Evolutionary conservation across 2,797 vertebrate genomes (phyloP).

Genomic region (Garrulus glandarius): DNA sequence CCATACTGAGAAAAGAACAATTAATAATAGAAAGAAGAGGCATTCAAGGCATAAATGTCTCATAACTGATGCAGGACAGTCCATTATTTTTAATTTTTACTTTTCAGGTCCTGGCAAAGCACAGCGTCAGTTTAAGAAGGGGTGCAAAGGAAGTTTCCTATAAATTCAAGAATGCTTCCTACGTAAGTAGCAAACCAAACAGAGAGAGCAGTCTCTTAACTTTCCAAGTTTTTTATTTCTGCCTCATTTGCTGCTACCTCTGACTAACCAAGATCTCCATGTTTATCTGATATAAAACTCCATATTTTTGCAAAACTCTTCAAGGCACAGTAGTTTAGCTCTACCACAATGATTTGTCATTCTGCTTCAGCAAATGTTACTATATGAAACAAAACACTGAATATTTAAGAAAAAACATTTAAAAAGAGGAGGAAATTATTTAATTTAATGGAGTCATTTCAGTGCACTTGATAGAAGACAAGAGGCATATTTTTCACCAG

Average conservation of each 20-base stretch:
- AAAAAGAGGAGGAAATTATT: not conserved
- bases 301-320: slow-evolving; percentile 23
- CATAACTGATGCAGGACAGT: not conserved
- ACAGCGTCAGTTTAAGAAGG: not conserved
- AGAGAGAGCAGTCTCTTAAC: not conserved
- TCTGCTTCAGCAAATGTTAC: not conserved
- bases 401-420: not conserved
- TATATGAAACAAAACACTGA: not conserved
- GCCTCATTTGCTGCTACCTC: slow-evolving; percentile 55
- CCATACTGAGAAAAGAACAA: not conserved
- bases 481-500: not conserved
- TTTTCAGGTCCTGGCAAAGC: not conserved
- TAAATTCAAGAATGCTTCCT: not conserved
- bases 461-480: not conserved
- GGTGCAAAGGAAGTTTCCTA: not conserved
- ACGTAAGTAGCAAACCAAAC: not conserved
- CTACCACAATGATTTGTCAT: slow-evolving; percentile 14
- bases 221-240: slow-evolving; percentile 28
- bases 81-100: not conserved
- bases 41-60: not conserved
- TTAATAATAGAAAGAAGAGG: not conserved
- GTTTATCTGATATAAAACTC: slow-evolving; percentile 22
- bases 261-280: slow-evolving; percentile 40
- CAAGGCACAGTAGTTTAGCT: slow-evolving; percentile 34
- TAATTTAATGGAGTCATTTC: not conserved